Conservation (phyloP, 2,113 vertebrate species). For the Daphoenositta chrysoptera region DNA sequence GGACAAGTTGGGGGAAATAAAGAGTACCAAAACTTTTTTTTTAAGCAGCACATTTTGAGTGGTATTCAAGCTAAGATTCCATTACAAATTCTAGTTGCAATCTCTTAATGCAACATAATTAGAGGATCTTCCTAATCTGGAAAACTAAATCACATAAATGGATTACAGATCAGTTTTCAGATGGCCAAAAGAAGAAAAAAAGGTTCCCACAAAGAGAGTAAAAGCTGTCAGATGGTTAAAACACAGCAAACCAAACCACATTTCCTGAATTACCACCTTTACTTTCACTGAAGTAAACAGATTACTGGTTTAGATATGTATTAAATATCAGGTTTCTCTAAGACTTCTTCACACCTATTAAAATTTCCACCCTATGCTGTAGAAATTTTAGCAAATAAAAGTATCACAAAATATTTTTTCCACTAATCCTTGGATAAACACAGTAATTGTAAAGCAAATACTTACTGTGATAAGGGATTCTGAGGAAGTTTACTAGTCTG, state of each 20-base stretch:
- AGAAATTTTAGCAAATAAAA: neutral
- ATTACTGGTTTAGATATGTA: neutral
- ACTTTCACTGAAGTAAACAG: neutral
- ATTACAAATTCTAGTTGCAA: conserved; percentile 1
- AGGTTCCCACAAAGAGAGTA: neutral
- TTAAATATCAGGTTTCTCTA: neutral
- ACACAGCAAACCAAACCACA: neutral
- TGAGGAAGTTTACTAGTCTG: neutral
- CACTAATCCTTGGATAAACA: neutral
- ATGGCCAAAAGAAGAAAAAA: neutral
- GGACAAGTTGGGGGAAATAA: neutral
- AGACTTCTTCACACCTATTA: neutral
- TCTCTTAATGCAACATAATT: conserved; percentile 25
- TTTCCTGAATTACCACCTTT: neutral
- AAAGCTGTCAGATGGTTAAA: neutral
- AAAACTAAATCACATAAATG: conserved; percentile 58
- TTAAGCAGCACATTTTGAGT: neutral
- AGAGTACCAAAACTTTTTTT: neutral
- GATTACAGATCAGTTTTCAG: conserved; percentile 46
- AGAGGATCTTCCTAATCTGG: conserved; percentile 51
- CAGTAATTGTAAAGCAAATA: neutral
- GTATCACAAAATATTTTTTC: neutral
- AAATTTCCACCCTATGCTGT: neutral
- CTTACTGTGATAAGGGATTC: neutral
- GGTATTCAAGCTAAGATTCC: neutral